A percentile compares a stretch with the other conserved stretches of the same genome.
Conservation (phyloP, 2,888 invertebrate genomes). For the Rhagium mordax region DNA sequence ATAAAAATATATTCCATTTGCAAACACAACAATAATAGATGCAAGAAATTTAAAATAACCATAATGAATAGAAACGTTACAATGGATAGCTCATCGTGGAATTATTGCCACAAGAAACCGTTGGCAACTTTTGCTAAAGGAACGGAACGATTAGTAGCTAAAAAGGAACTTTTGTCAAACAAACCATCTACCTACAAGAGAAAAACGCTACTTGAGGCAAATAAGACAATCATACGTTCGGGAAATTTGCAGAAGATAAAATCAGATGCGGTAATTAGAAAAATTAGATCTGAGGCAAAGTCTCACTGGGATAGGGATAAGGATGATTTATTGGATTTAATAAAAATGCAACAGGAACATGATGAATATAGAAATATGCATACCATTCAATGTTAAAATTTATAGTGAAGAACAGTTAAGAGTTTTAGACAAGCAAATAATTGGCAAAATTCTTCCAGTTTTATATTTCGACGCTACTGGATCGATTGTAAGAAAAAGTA, state of each 20-base stretch:
- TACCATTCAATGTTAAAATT: slow-evolving; percentile 28
- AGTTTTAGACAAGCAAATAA: slow-evolving; percentile 26
- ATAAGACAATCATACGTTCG: neutral
- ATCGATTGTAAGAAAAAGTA: slow-evolving; percentile 30
- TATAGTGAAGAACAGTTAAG: slow-evolving; percentile 35
- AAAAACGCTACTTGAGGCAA: slow-evolving; percentile 9
- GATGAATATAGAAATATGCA: neutral
- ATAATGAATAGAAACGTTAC: neutral
- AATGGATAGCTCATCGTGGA: neutral
- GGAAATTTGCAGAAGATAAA: neutral
- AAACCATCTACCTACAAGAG: slow-evolving; percentile 8
- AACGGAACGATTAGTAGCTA: neutral
- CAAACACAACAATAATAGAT: slow-evolving; percentile 14
- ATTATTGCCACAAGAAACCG: slow-evolving; percentile 9
- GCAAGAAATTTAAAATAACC: slow-evolving; percentile 24
- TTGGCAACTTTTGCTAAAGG: slow-evolving; percentile 2
- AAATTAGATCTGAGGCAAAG: neutral
- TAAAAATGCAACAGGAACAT: slow-evolving; percentile 9
- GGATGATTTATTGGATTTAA: slow-evolving; percentile 32
- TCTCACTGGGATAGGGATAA: slow-evolving; percentile 4
- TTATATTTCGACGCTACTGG: slow-evolving; percentile 35
- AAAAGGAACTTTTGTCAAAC: neutral
- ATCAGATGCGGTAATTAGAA: neutral
- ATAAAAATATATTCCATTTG: slow-evolving; percentile 16
- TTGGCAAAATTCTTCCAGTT: neutral